Conservation (phyloP, 2,888 invertebrate species). For the Chironomus tentans region DNA sequence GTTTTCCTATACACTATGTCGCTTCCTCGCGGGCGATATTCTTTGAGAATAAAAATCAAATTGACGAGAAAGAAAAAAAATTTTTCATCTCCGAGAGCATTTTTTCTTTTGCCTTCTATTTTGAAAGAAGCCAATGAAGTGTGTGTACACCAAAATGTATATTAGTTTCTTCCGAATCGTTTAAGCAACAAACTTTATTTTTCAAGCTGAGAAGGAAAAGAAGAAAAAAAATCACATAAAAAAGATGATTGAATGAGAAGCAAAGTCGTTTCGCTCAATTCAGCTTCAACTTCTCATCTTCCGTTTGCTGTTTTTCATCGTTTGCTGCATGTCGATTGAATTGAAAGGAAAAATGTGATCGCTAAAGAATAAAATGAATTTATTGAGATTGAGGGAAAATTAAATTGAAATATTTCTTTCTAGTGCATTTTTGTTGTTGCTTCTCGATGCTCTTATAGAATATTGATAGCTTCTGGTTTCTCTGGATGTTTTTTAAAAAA, state of each 20-base stretch:
- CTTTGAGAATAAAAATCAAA: too few species aligned
- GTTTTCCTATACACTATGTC: not conserved
- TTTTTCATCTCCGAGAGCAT: not conserved
- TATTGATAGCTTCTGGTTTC: too few species aligned
- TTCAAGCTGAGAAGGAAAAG: too few species aligned
- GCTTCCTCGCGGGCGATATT: not conserved
- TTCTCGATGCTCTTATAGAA: too few species aligned
- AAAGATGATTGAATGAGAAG: conserved; percentile 1
- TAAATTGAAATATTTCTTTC: too few species aligned
- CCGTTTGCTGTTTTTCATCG: not conserved
- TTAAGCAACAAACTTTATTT: too few species aligned
- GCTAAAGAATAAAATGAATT: too few species aligned
- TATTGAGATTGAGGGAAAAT: too few species aligned
- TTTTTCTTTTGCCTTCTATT: not conserved
- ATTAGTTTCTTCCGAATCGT: not conserved
- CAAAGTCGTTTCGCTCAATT: conserved; percentile 5
- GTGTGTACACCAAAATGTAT: not conserved
- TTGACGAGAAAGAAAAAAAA: not conserved
- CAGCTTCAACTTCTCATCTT: not conserved
- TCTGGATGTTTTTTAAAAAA: too few species aligned
- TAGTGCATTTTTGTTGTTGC: too few species aligned
- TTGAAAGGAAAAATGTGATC: too few species aligned
- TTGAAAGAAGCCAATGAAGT: too few species aligned
- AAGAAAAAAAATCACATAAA: not conserved
- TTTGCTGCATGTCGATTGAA: not conserved